A percentile compares a stretch with the other conserved stretches of the same genome.
Evolutionary conservation across 2,888 invertebrate genomes (phyloP).

Genomic region (Drosophila subsilvestris): DNA sequence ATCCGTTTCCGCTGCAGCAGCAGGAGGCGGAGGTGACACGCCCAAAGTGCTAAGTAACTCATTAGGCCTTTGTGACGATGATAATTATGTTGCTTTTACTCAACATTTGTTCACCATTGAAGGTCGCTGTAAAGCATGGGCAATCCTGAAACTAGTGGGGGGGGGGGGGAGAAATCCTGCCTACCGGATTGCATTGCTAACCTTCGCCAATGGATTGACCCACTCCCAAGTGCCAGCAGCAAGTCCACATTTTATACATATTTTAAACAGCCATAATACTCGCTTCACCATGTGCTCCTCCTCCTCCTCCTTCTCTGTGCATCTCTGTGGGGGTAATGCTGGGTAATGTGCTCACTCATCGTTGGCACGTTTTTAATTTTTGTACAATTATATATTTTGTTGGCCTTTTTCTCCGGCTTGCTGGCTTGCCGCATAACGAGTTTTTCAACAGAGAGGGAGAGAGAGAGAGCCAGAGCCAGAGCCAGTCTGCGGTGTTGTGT

Average conservation of each 20-base stretch:
- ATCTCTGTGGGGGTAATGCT: constrained; percentile 7
- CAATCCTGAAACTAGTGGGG: constrained; percentile 7
- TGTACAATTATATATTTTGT: constrained; percentile 21
- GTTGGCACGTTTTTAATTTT: constrained; percentile 65
- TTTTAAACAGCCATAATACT: constrained; percentile 43
- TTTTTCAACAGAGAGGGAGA: constrained; percentile 36
- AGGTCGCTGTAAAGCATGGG: constrained; percentile 14
- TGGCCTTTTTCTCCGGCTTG: constrained; percentile 40
- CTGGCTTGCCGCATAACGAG: constrained; percentile 56
- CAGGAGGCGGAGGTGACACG: constrained; percentile 20
- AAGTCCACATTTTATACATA: constrained; percentile 45
- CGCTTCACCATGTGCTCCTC: constrained; percentile 40
- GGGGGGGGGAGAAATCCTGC: constrained; percentile 3
- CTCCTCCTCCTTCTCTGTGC: constrained; percentile 21
- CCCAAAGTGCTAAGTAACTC: constrained; percentile 33
- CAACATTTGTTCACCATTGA: constrained; percentile 34
- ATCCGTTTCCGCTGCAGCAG: constrained; percentile 28
- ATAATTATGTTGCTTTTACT: constrained; percentile 28
- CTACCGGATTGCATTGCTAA: constrained; percentile 39
- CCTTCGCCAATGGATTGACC: constrained; percentile 70
- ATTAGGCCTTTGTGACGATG: constrained; percentile 28
- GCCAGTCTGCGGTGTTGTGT: constrained; percentile 14
- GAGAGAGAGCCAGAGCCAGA: constrained; percentile 32
- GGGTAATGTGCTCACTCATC: constrained; percentile 70
- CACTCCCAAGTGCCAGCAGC: constrained; percentile 44